Evolutionary conservation across 2,797 vertebrate genomes (phyloP), one percentile per base, ranked within the genome.

Genomic region (Tamandua tetradactyla): DNA sequence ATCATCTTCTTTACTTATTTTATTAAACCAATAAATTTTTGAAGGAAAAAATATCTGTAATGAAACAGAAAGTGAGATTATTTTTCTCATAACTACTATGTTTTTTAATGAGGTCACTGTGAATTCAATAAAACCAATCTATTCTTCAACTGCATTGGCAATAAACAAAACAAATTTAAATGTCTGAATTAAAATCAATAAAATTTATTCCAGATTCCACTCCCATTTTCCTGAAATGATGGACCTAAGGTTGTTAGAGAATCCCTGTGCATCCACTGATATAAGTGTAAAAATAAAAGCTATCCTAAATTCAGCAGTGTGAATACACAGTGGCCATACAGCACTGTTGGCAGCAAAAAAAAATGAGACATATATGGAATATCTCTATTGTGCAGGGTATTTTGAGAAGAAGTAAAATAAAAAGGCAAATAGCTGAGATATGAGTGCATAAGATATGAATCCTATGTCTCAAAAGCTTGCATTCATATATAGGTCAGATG

Each of bases 71-170:
- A 98, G 96, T 97, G 96, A 95, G 87, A 97, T 98, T 98, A 97
- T 98, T 98, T 97, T 97, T 96, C 96, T 97, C 89, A 95, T 97
- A 98, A 98, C 44, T 84, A 98, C 85, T 81, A 94, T 96, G 94
- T 81, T 97, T 98, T 97, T 98, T 97, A 98, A 98, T 98, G 97
- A 98, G 93, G 97, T 98, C 97, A 96, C 96, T 95, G 95, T 94
- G 94, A 98, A 98, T 96, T 98, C 98, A 95, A 98, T 98, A 98
- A 86, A 97, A 85, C 83, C 93, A 98, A 98, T 98, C 97, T 97
- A 98, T 98, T 98, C 96, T 97, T 98, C 97, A 97, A 97, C 97
- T 96, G 86, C 37, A 40, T 98, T 97, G 89, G 87, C 94, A 98
- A 96, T 96, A 78, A 95, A 96, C 96, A 93, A 92, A 96, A 91